Percentiles rank a stretch among this genome's conserved stretches.
Conservation (phyloP, 2,888 invertebrate genomes). For the Mellilla xanthometata region DNA sequence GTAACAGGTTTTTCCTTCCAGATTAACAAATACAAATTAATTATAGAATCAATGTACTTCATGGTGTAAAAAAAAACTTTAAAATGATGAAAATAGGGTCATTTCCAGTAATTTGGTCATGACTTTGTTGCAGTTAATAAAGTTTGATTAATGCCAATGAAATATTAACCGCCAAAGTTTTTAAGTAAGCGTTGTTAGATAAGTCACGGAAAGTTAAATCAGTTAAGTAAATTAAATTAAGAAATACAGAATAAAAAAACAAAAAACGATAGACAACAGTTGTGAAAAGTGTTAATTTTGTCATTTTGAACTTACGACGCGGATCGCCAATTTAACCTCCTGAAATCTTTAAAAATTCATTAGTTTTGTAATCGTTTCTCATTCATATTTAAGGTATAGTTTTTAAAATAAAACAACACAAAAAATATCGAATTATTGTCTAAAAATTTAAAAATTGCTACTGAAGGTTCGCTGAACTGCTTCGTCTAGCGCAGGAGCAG, state of each 20-base stretch:
- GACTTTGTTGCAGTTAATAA: not conserved
- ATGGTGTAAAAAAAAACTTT: no score
- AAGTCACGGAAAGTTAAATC: conserved; percentile 13
- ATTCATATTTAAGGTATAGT: no score
- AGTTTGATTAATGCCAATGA: not conserved
- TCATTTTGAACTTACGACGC: conserved; percentile 24
- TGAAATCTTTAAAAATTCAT: conserved; percentile 19
- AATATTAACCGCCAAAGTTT: not conserved
- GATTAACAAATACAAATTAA: no score
- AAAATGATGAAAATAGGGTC: no score
- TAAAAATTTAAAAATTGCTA: no score
- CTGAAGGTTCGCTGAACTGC: no score
- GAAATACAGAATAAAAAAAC: conserved; percentile 10
- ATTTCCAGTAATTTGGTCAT: no score
- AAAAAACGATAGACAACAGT: conserved; percentile 1
- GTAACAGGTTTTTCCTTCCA: no score
- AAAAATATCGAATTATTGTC: no score
- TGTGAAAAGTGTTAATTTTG: conserved; percentile 11
- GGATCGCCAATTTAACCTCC: conserved; percentile 18
- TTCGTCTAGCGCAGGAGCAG: no score
- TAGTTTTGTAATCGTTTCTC: conserved; percentile 3
- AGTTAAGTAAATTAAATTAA: conserved; percentile 17
- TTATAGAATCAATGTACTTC: no score
- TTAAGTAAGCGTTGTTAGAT: conserved; percentile 4
- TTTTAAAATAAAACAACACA: no score